Percentiles rank a stretch among this genome's conserved stretches.
These are phyloP conservation scores for Syngnathus typhle DNA, from an alignment of 2,113 vertebrate species.

Conservation along the genomic window DNA sequence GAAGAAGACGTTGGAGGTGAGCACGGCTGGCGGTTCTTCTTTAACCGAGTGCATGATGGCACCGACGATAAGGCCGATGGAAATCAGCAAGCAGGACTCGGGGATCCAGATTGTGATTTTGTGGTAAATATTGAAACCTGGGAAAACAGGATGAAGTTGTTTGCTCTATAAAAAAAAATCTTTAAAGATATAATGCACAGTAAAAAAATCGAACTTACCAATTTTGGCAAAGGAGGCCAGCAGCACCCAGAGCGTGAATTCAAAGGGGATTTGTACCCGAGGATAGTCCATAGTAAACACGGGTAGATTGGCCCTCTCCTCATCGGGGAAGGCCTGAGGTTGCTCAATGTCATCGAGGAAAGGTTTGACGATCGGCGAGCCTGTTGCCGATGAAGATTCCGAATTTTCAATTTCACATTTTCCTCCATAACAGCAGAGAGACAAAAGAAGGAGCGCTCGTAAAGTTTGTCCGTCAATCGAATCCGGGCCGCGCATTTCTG, in stretches of 20 bases:
- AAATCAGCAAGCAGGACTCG: slow-evolving; percentile 89
- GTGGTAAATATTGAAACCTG: slow-evolving; percentile 91
- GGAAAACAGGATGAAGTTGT: background rate
- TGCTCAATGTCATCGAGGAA: slow-evolving; percentile 1
- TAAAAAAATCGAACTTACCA: slow-evolving; percentile 67
- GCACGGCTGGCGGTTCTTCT: slow-evolving; percentile 83
- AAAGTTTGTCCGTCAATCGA: background rate
- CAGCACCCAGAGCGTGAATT: slow-evolving; percentile 92
- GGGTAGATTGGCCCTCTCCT: slow-evolving; percentile 66
- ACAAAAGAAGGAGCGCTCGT: slow-evolving; percentile 17
- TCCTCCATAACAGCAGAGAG: slow-evolving; percentile 18
- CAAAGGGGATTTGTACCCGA: slow-evolving; percentile 87
- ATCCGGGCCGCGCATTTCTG: slow-evolving; percentile 15
- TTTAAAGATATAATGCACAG: background rate
- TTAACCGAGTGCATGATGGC: slow-evolving; percentile 86
- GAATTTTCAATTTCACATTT: slow-evolving; percentile 25
- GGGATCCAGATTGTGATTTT: slow-evolving; percentile 88
- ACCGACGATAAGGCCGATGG: slow-evolving; percentile 86
- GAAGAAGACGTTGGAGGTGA: slow-evolving; percentile 87
- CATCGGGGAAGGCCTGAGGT: slow-evolving; percentile 37
- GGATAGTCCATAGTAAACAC: slow-evolving; percentile 85
- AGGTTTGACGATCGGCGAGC: background rate
- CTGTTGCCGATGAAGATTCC: background rate
- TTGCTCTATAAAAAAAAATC: too few relatives aligned
- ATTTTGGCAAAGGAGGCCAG: slow-evolving; percentile 92